Conservation (phyloP, 2,797 vertebrate genomes). For the Tapera naevia region DNA sequence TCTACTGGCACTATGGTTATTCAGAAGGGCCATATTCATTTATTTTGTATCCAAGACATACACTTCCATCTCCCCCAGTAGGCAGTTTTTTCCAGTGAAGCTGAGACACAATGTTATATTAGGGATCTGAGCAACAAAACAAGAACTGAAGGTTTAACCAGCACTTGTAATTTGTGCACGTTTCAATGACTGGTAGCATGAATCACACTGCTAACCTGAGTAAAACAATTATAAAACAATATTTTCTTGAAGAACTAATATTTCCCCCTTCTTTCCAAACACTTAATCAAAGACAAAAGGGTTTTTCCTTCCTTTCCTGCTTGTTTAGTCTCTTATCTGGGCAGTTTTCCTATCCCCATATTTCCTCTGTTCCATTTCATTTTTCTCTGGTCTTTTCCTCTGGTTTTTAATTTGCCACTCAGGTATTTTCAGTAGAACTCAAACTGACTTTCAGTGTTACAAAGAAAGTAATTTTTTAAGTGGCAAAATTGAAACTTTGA, state of each 20-base stretch:
- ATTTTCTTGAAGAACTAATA: background rate
- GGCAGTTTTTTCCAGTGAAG: background rate
- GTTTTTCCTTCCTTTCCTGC: background rate
- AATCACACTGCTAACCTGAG: background rate
- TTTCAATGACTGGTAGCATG: background rate
- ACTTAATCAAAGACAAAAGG: background rate
- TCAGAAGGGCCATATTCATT: background rate
- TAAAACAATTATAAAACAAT: background rate
- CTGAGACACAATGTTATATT: background rate
- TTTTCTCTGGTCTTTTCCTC: background rate
- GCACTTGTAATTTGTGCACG: background rate
- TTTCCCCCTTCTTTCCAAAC: background rate
- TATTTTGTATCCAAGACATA: background rate
- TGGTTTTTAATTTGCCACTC: background rate
- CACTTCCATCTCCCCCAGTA: background rate
- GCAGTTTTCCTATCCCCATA: background rate
- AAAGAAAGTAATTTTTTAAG: background rate
- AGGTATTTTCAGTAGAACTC: background rate
- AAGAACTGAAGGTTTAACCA: background rate
- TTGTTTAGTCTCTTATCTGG: background rate
- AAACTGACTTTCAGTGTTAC: background rate
- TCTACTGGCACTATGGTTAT: background rate
- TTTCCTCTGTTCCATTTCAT: background rate
- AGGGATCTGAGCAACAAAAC: background rate
- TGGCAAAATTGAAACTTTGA: background rate